Conservation (phyloP, 2,797 vertebrate genomes). For the Chromis chromis region DNA sequence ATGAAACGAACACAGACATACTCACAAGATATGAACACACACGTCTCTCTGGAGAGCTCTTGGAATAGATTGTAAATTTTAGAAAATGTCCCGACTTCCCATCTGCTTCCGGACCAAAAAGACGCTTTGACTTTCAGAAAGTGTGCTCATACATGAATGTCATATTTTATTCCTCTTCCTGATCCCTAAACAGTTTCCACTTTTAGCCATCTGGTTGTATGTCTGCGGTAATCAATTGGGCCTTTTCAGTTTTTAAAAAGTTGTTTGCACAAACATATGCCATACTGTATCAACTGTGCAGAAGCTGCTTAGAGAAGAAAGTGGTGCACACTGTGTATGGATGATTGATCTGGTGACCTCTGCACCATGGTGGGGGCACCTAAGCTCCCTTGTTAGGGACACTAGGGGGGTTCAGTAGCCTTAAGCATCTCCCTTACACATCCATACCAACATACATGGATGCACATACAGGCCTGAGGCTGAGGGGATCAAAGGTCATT, state of each 20-base stretch:
- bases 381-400: constrained; percentile 12
- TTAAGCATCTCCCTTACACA: constrained; percentile 18
- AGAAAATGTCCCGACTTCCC: constrained; percentile 28
- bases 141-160: constrained; percentile 41
- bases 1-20: constrained; percentile 40
- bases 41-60: constrained; percentile 56
- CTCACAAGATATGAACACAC: constrained; percentile 17
- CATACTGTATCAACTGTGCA: neutral
- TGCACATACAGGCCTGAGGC: constrained; percentile 36
- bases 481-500: constrained; percentile 45
- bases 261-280: neutral
- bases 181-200: neutral
- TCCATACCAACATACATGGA: constrained; percentile 16
- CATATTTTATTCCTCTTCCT: constrained; percentile 17
- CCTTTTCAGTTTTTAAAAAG: neutral
- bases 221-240: neutral
- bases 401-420: constrained; percentile 13
- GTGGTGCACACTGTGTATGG: constrained; percentile 2
- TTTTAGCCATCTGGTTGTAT: neutral
- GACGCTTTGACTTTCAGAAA: constrained; percentile 55
- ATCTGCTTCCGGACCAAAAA: constrained; percentile 26
- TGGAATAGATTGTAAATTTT: constrained; percentile 62
- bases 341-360: constrained; percentile 30
- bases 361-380: constrained; percentile 17
- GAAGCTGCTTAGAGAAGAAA: constrained; percentile 1